Percentiles rank a stretch among this genome's conserved stretches.
These are phyloP conservation scores for Syngnathus floridae DNA, from an alignment of 2,113 vertebrate species.

Conservation along the genomic window DNA sequence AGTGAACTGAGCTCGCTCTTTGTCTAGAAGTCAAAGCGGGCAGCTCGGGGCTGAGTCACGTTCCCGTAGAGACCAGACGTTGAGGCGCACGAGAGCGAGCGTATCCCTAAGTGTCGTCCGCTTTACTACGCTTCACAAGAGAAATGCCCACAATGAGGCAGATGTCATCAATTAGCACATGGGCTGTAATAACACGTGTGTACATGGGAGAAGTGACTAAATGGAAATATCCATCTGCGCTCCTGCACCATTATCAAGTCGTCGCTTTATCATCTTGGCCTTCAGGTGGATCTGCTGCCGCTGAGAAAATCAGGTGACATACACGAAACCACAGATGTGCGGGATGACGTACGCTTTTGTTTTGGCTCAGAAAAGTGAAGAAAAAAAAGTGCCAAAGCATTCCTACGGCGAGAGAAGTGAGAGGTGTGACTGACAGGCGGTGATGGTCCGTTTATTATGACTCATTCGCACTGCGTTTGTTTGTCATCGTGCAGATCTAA, in stretches of 20 bases:
- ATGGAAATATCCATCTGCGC: slow-evolving; percentile 60
- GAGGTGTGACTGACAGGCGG: slow-evolving; percentile 22
- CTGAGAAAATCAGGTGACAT: slow-evolving; percentile 60
- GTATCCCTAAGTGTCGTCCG: not conserved
- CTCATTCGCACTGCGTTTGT: slow-evolving; percentile 35
- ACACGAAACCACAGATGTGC: slow-evolving; percentile 45
- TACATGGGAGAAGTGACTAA: slow-evolving; percentile 40
- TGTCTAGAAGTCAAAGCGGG: slow-evolving; percentile 45
- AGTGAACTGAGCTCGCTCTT: not conserved
- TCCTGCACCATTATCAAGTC: slow-evolving; percentile 3
- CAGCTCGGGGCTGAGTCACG: slow-evolving; percentile 55
- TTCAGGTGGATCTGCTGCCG: slow-evolving; percentile 40
- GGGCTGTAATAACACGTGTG: slow-evolving; percentile 49
- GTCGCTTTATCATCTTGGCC: slow-evolving; percentile 49
- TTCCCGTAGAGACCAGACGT: slow-evolving; percentile 35
- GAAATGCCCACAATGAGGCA: slow-evolving; percentile 33
- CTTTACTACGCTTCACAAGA: slow-evolving; percentile 32
- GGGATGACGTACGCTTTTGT: not conserved
- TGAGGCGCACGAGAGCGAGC: slow-evolving; percentile 15
- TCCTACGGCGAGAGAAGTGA: not conserved
- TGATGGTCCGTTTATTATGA: slow-evolving; percentile 24
- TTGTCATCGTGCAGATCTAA: slow-evolving; percentile 55
- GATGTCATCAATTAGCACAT: slow-evolving; percentile 56
- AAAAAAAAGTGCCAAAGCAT: too few relatives aligned
- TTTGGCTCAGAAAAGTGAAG: slow-evolving; percentile 8